A percentile compares a stretch with the other conserved stretches of the same genome.
Evolutionary conservation across 2,797 vertebrate genomes (phyloP).

Genomic region (Crocidura indochinensis): DNA sequence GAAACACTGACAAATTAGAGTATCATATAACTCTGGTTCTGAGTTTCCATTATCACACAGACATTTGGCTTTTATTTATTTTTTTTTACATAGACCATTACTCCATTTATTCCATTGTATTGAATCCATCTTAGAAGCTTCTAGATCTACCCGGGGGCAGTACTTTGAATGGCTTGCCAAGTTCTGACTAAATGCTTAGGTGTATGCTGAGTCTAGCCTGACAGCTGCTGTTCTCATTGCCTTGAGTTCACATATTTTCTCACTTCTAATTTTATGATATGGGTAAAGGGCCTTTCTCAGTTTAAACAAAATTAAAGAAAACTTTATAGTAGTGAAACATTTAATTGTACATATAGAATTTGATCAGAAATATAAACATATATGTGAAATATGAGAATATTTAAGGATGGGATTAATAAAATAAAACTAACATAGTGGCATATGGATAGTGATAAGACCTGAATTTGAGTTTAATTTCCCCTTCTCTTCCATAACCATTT

Average conservation of each 20-base stretch:
- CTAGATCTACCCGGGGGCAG: not conserved
- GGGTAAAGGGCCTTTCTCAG: not conserved
- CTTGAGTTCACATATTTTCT: conserved; percentile 41
- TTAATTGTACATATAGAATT: conserved; percentile 25
- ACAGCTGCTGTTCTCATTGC: conserved; percentile 68
- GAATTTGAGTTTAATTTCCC: conserved; percentile 57
- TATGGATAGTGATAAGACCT: conserved; percentile 28
- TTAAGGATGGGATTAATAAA: conserved; percentile 26
- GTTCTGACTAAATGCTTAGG: conserved; percentile 47
- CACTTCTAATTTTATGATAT: conserved; percentile 47
- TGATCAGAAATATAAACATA: conserved; percentile 16
- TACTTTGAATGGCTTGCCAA: conserved; percentile 46
- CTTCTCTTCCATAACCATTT: not conserved
- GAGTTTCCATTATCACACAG: conserved; percentile 59
- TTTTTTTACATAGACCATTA: conserved; percentile 61
- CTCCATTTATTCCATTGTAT: conserved; percentile 69
- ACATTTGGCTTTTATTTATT: not conserved
- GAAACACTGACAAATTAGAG: not conserved
- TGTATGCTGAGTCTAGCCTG: conserved; percentile 48
- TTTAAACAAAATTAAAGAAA: conserved; percentile 55
- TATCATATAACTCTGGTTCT: conserved; percentile 25
- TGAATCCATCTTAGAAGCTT: conserved; percentile 49
- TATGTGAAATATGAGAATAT: conserved; percentile 41
- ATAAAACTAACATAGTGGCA: conserved; percentile 5
- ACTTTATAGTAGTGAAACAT: not conserved